phyloP scores from a whole-genome alignment of 1,140 invertebrate species.

The Hypothenemus hampei region DNA sequence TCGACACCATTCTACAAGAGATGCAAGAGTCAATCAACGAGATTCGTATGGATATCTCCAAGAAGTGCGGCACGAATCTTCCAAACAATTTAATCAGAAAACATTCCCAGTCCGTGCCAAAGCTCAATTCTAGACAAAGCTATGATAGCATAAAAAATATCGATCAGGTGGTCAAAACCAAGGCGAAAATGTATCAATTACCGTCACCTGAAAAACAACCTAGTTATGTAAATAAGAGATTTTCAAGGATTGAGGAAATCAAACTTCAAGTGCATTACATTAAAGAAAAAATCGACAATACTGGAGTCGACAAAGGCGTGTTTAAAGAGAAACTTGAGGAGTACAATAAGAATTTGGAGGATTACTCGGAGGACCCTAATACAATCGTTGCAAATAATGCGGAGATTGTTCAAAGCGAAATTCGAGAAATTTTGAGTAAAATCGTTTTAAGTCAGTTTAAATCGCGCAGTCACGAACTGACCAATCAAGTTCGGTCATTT shows the following conservation, averaged over 20 bases:
- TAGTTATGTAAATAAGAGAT: not conserved
- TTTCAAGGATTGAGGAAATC: conserved; percentile 27
- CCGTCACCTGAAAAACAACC: conserved; percentile 6
- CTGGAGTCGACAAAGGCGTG: not conserved
- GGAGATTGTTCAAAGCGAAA: conserved; percentile 18
- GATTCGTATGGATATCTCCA: conserved; percentile 11
- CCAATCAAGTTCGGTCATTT: conserved; percentile 14
- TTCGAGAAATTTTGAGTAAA: conserved; percentile 9
- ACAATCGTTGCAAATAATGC: conserved; percentile 25
- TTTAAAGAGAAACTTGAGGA: conserved; percentile 18
- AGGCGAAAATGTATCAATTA: conserved; percentile 16
- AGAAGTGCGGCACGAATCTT: conserved; percentile 14
- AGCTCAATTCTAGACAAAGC: conserved; percentile 9
- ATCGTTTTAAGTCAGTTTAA: conserved; percentile 10
- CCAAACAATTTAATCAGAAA: conserved; percentile 16
- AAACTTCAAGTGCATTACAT: conserved; percentile 25
- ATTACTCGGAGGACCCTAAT: conserved; percentile 18
- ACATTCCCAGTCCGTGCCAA: conserved; percentile 22
- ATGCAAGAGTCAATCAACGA: conserved; percentile 24
- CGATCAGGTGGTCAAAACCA: conserved; percentile 21
- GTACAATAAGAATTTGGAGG: conserved; percentile 8
- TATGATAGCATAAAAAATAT: conserved; percentile 10
- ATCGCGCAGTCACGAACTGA: conserved; percentile 1
- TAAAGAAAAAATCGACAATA: conserved; percentile 7
- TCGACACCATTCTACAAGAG: conserved; percentile 18